Base-by-base conservation (phyloP, 2,113 vertebrate genomes). In the Prinia subflava region DNA sequence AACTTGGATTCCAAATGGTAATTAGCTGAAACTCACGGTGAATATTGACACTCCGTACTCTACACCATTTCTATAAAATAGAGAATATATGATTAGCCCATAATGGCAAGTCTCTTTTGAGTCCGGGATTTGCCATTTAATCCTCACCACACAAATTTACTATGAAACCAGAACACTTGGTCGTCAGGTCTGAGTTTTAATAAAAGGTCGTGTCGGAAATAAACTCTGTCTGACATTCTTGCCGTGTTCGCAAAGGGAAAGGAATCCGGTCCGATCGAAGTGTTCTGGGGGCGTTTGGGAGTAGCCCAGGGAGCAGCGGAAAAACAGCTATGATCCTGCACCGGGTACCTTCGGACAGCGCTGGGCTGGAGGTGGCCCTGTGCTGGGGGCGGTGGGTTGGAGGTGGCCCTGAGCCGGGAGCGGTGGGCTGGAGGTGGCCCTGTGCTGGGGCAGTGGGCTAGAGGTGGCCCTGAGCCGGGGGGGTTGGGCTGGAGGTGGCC, bases 1-100 rank as follows among this genome's bases (percentile, higher is more conserved):
- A 88, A 90, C 63, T 39, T 82, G 46, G 65, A 46, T 91, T 47
- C 93, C 89, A 96, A 94, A 94, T 87, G 78, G 53, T 73, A 92
- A 90, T 95, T 93, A 89, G 65, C 46, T 82, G 83, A 78, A 93
- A 91, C 92, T 95, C 60, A 44, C 28, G 25, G 37, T 35, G 79
- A 86, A 44, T 89, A 88, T 93, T 75, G 42, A 64, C 55, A 64
- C n/a, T 46, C 30, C 11, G 14, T 71, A 19, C 65, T 67, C 56
- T 49, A 53, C 19, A 21, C 68, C 67, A 16, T 92, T 92, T 77
- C 77, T 92, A 44, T 81, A 41, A 71, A 52, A 74, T 30, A 57
- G 49, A 73, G 69, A 53, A 71, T 67, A 82, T 87, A 56, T 78
- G 64, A 96, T 90, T 92, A 96, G 65, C 67, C 37, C 67, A 30